Evolutionary conservation across 2,797 vertebrate species (phyloP), one percentile per base, ranked within the genome.

Genomic region (Poecilia picta): DNA sequence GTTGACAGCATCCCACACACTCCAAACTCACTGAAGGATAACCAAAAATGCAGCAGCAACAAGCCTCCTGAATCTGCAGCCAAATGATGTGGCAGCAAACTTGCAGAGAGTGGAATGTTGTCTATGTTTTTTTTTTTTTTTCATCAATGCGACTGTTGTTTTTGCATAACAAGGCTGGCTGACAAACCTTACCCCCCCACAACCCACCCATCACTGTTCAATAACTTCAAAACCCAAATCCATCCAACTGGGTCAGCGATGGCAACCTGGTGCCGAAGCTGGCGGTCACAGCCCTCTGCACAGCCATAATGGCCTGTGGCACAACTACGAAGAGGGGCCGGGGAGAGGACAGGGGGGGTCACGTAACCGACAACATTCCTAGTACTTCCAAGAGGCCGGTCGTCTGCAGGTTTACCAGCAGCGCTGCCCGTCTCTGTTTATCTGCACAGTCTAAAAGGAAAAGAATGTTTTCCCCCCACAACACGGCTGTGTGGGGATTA

Each of bases 191-290:
- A 13, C 76, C 71, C 75, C 75, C 73, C 80, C 82, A 57, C 59
- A 76, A 72, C 84, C 77, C 72, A 66, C 76, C 86, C 86, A 88
- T 91, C 88, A 93, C 93, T 91, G 93, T 93, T 93, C 89, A 93
- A 93, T 94, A 90, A 94, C 92, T 92, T 89, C 84, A 88, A 89
- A 91, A 81, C 87, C 88, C 92, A 95, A 96, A 96, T 95, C 95
- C 94, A 86, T 94, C 94, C 95, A 95, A 92, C 92, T 95, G 94
- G 95, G 95, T 94, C 80, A 76, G 72, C 64, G 76, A 89, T 28
- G 88, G 90, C 85, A 88, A 89, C 86, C 91, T 77, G 28, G 86
- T 89, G 88, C 88, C 57, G 88, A 84, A 66, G 83, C 93, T 95
- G 95, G 94, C 93, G 79, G 93, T 94, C 93, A 94, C 94, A 93